These are phyloP conservation scores for Bettongia penicillata DNA, from an alignment of 2,113 vertebrate genomes.

Conservation along the genomic window DNA sequence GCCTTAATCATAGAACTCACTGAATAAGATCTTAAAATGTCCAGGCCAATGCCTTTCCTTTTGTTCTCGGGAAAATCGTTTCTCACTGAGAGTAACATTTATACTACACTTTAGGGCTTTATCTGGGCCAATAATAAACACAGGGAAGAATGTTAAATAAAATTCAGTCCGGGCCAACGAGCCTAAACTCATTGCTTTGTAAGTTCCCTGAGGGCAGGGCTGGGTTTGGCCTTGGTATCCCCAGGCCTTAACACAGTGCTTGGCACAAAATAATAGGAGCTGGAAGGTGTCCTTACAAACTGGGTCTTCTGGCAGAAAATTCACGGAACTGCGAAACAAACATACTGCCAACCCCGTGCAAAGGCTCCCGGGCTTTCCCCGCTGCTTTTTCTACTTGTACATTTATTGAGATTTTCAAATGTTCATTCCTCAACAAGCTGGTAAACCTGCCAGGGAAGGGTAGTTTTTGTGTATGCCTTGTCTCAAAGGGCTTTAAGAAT, in stretches of 20 bases:
- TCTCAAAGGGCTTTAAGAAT: background rate
- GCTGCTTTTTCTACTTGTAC: background rate
- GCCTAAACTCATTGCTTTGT: background rate
- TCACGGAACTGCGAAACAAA: background rate
- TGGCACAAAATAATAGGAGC: background rate
- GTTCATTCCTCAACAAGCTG: background rate
- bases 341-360: background rate
- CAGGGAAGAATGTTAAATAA: background rate
- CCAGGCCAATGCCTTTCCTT: background rate
- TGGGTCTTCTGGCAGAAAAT: background rate
- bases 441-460: background rate
- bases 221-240: background rate
- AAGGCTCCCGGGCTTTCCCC: background rate
- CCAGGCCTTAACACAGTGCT: background rate
- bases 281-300: background rate
- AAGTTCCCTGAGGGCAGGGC: background rate
- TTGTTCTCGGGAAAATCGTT: background rate
- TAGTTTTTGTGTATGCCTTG: background rate
- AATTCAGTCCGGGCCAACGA: background rate
- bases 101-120: background rate
- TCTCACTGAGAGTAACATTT: background rate
- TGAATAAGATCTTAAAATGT: background rate
- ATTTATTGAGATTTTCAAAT: background rate
- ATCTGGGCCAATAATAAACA: background rate
- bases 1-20: background rate